Percentiles rank a stretch among this genome's conserved stretches.
Conservation (phyloP, 1,140 invertebrate species). For the Drosophila nikananu region DNA sequence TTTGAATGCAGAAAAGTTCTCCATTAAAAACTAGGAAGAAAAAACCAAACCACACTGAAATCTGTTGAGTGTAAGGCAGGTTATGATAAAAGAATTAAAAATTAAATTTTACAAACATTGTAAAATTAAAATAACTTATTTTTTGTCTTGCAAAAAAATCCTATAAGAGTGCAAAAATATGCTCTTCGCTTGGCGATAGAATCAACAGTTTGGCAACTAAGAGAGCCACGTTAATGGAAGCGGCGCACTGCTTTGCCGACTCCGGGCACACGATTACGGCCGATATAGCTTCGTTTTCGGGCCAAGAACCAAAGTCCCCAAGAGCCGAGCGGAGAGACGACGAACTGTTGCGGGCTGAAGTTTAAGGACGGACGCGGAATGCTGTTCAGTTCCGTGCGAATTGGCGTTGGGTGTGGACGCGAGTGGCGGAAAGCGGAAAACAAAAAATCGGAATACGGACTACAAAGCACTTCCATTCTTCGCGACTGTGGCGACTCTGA, state of each 20-base stretch:
- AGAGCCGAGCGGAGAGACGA: conserved; percentile 7
- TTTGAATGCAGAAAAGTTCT: no score
- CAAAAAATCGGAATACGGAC: conserved; percentile 2
- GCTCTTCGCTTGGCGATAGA: conserved; percentile 25
- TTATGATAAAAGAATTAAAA: no score
- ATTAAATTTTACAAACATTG: no score
- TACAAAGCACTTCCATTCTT: conserved; percentile 18
- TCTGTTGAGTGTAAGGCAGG: no score
- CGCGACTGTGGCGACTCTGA: conserved; percentile 14
- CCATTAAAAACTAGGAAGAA: no score
- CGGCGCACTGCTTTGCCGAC: conserved; percentile 66
- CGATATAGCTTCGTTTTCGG: conserved; percentile 1
- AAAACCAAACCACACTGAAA: no score
- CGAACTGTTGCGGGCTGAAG: conserved; percentile 53
- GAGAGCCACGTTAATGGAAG: conserved; percentile 18
- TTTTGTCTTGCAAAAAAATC: not conserved
- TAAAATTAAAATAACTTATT: not conserved
- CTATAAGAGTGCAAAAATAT: not conserved
- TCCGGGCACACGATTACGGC: conserved; percentile 24
- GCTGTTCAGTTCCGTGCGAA: conserved; percentile 46
- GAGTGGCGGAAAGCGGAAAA: conserved; percentile 27
- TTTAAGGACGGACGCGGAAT: conserved; percentile 67
- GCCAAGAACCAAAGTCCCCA: conserved; percentile 1
- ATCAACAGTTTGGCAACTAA: conserved; percentile 78
- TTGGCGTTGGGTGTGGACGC: conserved; percentile 60